Evolutionary conservation across 1,140 invertebrate genomes (phyloP).

Genomic region (Orussus abietinus): DNA sequence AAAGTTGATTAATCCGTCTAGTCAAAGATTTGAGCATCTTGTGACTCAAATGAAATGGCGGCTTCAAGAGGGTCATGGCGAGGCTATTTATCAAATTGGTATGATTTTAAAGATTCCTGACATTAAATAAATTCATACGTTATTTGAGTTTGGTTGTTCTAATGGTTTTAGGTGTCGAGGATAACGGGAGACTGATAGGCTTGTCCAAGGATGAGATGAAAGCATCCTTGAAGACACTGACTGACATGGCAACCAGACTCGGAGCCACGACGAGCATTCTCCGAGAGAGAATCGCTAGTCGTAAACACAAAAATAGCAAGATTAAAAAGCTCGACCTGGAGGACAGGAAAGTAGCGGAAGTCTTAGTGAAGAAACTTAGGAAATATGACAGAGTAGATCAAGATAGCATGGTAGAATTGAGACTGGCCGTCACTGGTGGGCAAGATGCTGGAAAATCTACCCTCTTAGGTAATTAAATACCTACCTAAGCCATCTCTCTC

Average conservation of each 20-base stretch:
- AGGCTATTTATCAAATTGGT: slow-evolving; percentile 93
- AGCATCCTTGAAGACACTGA: slow-evolving; percentile 75
- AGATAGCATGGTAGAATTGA: slow-evolving; percentile 78
- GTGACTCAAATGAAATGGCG: slow-evolving; percentile 92
- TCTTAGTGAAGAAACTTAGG: slow-evolving; percentile 81
- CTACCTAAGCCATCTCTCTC: no score
- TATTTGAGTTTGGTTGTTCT: no score
- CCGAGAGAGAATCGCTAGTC: slow-evolving; percentile 56
- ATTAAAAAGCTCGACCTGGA: slow-evolving; percentile 38
- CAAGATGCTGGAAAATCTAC: slow-evolving; percentile 94
- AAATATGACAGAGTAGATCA: slow-evolving; percentile 80
- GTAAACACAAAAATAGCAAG: slow-evolving; percentile 42
- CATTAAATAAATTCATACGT: no score
- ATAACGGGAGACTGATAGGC: slow-evolving; percentile 83
- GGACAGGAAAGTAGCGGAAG: slow-evolving; percentile 68
- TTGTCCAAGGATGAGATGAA: slow-evolving; percentile 75
- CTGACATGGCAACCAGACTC: slow-evolving; percentile 80
- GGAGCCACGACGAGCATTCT: slow-evolving; percentile 76
- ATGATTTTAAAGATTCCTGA: slow-evolving; percentile 11
- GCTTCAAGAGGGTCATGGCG: slow-evolving; percentile 81
- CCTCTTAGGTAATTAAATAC: slow-evolving; percentile 66
- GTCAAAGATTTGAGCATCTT: slow-evolving; percentile 80
- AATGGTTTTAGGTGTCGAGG: slow-evolving; percentile 76
- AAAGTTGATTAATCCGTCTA: slow-evolving; percentile 80
- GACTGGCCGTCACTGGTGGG: slow-evolving; percentile 89